Percentiles rank a stretch among this genome's conserved stretches.
These are phyloP conservation scores for Meghimatium bilineatum DNA, from an alignment of 2,888 invertebrate genomes.

Conservation along the genomic window DNA sequence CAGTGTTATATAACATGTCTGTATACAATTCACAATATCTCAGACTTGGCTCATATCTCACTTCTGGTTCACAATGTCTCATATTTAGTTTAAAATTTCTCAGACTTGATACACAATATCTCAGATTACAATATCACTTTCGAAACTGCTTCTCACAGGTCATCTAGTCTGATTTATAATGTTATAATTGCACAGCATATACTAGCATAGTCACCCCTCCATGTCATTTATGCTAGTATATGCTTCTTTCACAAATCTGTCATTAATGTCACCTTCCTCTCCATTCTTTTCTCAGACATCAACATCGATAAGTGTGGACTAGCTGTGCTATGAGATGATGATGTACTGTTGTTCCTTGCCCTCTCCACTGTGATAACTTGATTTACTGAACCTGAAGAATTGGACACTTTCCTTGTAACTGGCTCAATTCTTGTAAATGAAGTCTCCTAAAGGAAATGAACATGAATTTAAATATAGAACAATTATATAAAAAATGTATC, in stretches of 20 bases:
- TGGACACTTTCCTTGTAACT: slow-evolving; percentile 61
- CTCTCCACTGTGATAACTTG: slow-evolving; percentile 53
- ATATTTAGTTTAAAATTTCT: too few species aligned
- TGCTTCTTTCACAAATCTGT: slow-evolving; percentile 65
- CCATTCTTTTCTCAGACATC: slow-evolving; percentile 57
- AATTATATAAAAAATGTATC: not conserved
- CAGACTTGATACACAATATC: too few species aligned
- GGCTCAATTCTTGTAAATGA: slow-evolving; percentile 63
- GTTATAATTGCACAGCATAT: not conserved
- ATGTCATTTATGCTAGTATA: not conserved
- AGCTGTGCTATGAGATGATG: slow-evolving; percentile 61
- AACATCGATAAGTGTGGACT: slow-evolving; percentile 39
- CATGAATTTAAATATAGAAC: slow-evolving; percentile 16
- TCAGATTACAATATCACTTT: not conserved
- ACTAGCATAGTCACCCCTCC: not conserved
- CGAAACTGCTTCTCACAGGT: not conserved
- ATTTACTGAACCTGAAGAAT: slow-evolving; percentile 45
- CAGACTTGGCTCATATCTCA: too few species aligned
- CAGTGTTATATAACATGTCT: too few species aligned
- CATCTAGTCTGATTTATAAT: not conserved
- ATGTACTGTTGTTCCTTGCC: slow-evolving; percentile 47
- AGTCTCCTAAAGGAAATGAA: slow-evolving; percentile 63
- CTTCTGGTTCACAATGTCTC: too few species aligned
- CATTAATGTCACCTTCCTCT: slow-evolving; percentile 64
- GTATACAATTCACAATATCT: too few species aligned